phyloP scores from a whole-genome alignment of 2,113 vertebrate genomes.

The Lepisosteus osseus region DNA sequence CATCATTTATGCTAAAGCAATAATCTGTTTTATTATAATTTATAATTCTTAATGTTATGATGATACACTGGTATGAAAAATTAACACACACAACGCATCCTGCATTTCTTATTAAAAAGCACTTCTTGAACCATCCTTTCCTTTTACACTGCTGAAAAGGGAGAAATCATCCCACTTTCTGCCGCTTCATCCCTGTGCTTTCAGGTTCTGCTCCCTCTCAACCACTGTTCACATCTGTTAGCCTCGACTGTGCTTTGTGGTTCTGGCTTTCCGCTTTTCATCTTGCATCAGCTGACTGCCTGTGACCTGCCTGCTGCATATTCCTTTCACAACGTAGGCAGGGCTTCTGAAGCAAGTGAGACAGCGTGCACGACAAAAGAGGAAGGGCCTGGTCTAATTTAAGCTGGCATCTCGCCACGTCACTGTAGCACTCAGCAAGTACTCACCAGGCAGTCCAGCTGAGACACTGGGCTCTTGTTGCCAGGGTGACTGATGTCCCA shows the following conservation, averaged over 20 bases:
- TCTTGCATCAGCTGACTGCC: background rate
- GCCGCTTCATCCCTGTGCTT: background rate
- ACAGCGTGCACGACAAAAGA: background rate
- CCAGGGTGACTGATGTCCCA: conserved; percentile 81
- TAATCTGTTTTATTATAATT: too few relatives aligned
- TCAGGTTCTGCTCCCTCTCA: background rate
- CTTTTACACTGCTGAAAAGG: background rate
- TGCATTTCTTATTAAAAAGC: too few relatives aligned
- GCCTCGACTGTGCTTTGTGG: background rate
- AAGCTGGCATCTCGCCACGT: background rate
- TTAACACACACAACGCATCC: too few relatives aligned
- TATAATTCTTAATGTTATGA: too few relatives aligned
- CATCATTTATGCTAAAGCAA: too few relatives aligned
- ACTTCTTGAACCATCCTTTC: too few relatives aligned
- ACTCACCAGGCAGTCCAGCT: conserved; percentile 78
- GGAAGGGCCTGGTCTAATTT: background rate
- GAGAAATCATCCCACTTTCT: background rate
- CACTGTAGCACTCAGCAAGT: background rate
- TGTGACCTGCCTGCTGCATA: background rate
- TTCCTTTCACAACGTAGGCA: background rate
- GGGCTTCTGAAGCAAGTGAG: background rate
- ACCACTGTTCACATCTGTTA: background rate
- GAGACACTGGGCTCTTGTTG: conserved; percentile 79
- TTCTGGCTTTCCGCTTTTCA: background rate
- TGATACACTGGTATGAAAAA: too few relatives aligned